Percentiles rank a stretch among this genome's conserved stretches.
Conservation (phyloP, 1,140 invertebrate species). For the Caenorhabditis briggsae region DNA sequence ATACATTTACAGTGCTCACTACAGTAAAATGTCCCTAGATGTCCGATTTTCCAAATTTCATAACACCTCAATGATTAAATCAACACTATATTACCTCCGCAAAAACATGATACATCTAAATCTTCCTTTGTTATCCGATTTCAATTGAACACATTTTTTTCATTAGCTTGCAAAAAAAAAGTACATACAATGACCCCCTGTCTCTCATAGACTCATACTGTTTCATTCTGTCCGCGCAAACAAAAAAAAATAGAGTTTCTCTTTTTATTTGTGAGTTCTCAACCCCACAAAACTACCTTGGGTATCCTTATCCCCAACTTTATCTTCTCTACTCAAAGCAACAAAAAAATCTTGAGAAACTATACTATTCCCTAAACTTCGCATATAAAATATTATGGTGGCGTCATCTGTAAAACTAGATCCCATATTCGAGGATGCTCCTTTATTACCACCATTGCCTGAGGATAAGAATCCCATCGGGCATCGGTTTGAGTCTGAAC, state of each 20-base stretch:
- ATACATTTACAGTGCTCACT: too few relatives aligned
- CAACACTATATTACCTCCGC: background rate
- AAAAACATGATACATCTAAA: background rate
- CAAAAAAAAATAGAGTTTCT: background rate
- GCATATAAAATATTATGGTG: conserved; percentile 2
- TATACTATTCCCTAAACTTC: background rate
- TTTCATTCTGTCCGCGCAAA: background rate
- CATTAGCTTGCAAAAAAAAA: background rate
- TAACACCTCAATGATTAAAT: background rate
- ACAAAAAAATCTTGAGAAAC: conserved; percentile 12
- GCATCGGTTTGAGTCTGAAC: conserved; percentile 33
- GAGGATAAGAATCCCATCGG: conserved; percentile 29
- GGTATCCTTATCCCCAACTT: background rate
- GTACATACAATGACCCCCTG: background rate
- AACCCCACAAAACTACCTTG: background rate
- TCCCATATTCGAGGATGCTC: conserved; percentile 30
- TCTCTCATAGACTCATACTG: background rate
- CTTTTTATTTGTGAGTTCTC: background rate
- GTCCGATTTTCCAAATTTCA: too few relatives aligned
- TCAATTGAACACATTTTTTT: background rate
- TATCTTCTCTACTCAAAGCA: background rate
- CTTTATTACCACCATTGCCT: background rate
- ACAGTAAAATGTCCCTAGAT: too few relatives aligned
- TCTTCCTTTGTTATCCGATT: background rate
- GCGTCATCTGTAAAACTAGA: conserved; percentile 34